A percentile compares a stretch with the other conserved stretches of the same genome.
These are phyloP conservation scores for Acrossocheilus fasciatus DNA, from an alignment of 2,797 vertebrate species.

Conservation along the genomic window DNA sequence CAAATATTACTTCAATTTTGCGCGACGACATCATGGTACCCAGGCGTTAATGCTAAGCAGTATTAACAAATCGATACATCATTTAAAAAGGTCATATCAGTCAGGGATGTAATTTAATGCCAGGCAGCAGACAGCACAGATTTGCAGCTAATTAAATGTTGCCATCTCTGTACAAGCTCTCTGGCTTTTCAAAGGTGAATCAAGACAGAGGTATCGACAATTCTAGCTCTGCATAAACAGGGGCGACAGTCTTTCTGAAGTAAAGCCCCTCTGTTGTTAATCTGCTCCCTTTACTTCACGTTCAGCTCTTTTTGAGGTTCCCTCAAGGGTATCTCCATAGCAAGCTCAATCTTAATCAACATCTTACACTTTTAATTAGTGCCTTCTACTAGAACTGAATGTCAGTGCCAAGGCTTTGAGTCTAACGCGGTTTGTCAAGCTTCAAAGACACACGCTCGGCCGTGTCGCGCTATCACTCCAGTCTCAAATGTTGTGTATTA, in stretches of 20 bases:
- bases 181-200: conserved; percentile 49
- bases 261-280: conserved; percentile 40
- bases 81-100: conserved; percentile 68
- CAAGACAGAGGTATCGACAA: conserved; percentile 39
- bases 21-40: conserved; percentile 24
- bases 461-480: background rate
- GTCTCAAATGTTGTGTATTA: background rate
- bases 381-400: background rate
- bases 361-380: conserved; percentile 48
- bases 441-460: background rate
- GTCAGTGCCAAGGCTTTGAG: background rate
- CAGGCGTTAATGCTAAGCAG: conserved; percentile 49
- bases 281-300: conserved; percentile 30
- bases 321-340: conserved; percentile 25
- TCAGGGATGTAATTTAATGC: conserved; percentile 57
- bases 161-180: conserved; percentile 49
- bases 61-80: conserved; percentile 68
- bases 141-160: conserved; percentile 67
- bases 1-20: conserved; percentile 52
- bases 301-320: conserved; percentile 36
- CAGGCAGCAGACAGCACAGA: conserved; percentile 48
- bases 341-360: conserved; percentile 43
- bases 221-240: conserved; percentile 30
- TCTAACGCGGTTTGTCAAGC: conserved; percentile 21
- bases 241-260: conserved; percentile 30